Evolutionary conservation across 2,888 invertebrate genomes (phyloP).

Genomic region (Papilio gigon): DNA sequence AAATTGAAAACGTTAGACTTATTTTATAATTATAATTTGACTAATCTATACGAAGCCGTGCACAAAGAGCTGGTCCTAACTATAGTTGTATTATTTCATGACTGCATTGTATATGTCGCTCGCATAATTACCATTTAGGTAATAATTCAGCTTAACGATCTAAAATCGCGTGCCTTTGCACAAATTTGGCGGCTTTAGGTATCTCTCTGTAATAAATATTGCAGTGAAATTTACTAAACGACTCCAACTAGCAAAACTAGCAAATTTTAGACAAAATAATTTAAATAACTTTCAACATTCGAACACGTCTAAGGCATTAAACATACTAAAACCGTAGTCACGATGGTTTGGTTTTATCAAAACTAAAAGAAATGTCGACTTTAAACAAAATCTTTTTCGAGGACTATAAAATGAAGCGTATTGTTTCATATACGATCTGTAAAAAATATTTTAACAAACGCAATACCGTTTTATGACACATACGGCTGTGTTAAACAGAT

Average conservation of each 20-base stretch:
- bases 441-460: constrained; percentile 22
- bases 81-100: constrained; percentile 1
- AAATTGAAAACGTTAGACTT: no score
- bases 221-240: constrained; percentile 19
- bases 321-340: no score
- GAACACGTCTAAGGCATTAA: background rate
- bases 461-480: constrained; percentile 26
- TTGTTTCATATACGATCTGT: constrained; percentile 8
- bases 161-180: constrained; percentile 26
- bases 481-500: constrained; percentile 28
- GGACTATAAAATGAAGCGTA: background rate
- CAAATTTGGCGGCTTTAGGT: constrained; percentile 24
- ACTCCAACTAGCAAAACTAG: background rate
- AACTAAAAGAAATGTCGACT: background rate
- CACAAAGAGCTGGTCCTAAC: background rate
- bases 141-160: constrained; percentile 22
- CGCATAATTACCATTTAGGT: constrained; percentile 12
- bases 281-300: background rate
- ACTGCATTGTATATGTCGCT: constrained; percentile 14
- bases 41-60: background rate
- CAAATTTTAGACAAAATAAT: background rate
- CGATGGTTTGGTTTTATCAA: background rate
- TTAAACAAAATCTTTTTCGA: background rate
- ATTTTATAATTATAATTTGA: background rate
- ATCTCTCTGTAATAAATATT: constrained; percentile 20